Conservation (phyloP, 2,113 vertebrate genomes). For the Nettapus auritus region DNA sequence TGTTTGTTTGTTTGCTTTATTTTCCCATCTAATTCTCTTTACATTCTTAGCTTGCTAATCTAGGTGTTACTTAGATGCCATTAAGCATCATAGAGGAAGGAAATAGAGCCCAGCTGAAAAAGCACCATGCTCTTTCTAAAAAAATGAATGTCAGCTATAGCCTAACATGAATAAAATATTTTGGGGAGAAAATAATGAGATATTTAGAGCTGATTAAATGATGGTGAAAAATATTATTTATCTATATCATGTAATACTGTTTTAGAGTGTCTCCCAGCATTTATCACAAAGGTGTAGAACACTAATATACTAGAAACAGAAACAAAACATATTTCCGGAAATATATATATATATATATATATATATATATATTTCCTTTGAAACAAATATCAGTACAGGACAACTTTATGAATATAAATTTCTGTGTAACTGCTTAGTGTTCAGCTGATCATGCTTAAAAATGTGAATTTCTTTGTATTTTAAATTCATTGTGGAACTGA, state of each 20-base stretch:
- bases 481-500: neutral
- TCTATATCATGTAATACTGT: neutral
- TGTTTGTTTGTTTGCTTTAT: neutral
- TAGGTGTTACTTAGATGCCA: neutral
- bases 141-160: constrained; percentile 10
- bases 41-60: neutral
- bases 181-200: neutral
- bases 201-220: neutral
- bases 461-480: constrained; percentile 50
- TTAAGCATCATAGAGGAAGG: neutral
- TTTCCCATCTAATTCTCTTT: neutral
- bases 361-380: too few species aligned
- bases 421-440: constrained; percentile 24
- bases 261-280: neutral
- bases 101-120: neutral
- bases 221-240: constrained; percentile 2
- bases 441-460: constrained; percentile 63
- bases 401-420: constrained; percentile 41
- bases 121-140: constrained; percentile 28
- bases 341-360: too few species aligned
- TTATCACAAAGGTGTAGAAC: neutral
- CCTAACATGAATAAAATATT: constrained; percentile 7
- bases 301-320: neutral
- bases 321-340: too few species aligned
- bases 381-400: neutral